Percentiles rank a stretch among this genome's conserved stretches.
These are phyloP conservation scores for Eptatretus burgeri DNA, from an alignment of 2,113 vertebrate species.

Conservation along the genomic window DNA sequence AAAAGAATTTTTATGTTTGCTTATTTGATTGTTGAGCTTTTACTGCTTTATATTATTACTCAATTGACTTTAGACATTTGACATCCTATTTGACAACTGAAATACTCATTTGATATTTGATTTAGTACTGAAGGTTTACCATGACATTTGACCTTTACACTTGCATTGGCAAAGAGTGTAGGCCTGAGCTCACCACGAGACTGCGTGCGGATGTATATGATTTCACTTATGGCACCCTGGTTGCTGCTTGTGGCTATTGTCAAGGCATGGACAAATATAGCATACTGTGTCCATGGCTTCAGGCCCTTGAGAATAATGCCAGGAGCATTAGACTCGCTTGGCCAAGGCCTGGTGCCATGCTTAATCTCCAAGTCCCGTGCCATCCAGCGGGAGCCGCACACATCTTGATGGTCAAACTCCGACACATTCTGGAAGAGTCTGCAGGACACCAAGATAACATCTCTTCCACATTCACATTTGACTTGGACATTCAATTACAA, in stretches of 20 bases:
- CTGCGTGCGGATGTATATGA: conserved; percentile 28
- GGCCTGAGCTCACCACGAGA: conserved; percentile 20
- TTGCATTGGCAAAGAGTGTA: too few species aligned
- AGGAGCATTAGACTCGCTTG: conserved; percentile 23
- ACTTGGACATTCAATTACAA: background rate
- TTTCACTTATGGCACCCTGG: conserved; percentile 29
- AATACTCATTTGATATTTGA: too few species aligned
- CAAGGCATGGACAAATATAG: conserved; percentile 30
- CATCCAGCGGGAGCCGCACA: conserved; percentile 29
- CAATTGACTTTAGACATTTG: too few species aligned
- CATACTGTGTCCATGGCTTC: conserved; percentile 35
- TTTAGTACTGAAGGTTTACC: too few species aligned
- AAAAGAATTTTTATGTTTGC: too few species aligned
- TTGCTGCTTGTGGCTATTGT: conserved; percentile 24
- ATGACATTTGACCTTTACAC: too few species aligned
- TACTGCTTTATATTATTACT: too few species aligned
- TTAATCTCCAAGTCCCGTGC: conserved; percentile 25
- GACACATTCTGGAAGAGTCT: conserved; percentile 37
- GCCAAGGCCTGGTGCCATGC: conserved; percentile 11
- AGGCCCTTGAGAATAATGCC: conserved; percentile 22
- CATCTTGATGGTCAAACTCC: conserved; percentile 25
- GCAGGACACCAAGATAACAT: rapidly evolving
- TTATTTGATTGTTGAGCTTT: too few species aligned
- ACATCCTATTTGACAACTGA: too few species aligned
- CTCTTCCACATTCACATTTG: rapidly evolving